Conservation (phyloP, 2,113 vertebrate genomes). For the Oreochromis tanganicae region DNA sequence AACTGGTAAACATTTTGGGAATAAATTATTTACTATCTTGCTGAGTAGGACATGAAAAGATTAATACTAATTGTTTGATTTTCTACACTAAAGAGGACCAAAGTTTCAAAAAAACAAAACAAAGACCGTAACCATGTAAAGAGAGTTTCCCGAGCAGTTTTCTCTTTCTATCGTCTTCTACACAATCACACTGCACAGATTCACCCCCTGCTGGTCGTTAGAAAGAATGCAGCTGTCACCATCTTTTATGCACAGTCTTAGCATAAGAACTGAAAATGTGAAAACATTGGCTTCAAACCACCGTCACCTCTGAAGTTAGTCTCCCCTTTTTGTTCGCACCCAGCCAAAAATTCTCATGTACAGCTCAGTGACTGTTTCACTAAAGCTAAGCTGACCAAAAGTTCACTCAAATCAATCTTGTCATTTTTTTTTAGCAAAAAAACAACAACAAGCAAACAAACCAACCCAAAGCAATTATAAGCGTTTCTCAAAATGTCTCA, state of each 20-base stretch:
- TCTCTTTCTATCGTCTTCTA: background rate
- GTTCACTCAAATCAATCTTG: background rate
- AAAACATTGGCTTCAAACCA: background rate
- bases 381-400: background rate
- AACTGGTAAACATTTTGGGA: background rate
- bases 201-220: background rate
- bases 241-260: background rate
- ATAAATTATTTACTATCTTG: background rate
- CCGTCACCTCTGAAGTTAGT: background rate
- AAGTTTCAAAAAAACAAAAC: background rate
- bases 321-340: background rate
- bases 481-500: background rate
- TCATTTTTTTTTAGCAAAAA: background rate
- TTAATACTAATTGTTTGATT: background rate
- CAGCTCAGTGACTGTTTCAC: background rate
- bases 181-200: background rate
- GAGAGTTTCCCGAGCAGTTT: background rate
- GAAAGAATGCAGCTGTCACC: background rate
- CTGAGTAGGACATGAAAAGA: background rate
- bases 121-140: background rate
- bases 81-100: background rate
- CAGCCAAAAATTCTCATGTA: background rate
- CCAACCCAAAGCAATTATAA: background rate
- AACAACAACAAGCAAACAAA: background rate
- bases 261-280: background rate